A percentile compares a stretch with the other conserved stretches of the same genome.
Evolutionary conservation across 2,888 invertebrate species (phyloP).

Genomic region (Lymantria dispar): DNA sequence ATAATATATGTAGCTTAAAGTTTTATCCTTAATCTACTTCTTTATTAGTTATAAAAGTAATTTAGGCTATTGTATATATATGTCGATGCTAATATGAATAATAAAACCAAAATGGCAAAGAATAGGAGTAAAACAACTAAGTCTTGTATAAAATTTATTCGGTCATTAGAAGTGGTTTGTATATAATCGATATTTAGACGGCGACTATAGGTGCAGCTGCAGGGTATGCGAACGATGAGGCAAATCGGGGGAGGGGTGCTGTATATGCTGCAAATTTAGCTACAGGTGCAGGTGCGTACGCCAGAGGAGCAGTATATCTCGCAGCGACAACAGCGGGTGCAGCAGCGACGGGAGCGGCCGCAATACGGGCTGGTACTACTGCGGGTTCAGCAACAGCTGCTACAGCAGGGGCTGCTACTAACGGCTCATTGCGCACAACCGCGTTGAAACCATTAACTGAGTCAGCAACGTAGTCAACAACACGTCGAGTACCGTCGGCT

Average conservation of each 20-base stretch:
- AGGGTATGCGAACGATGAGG: slow-evolving; percentile 46
- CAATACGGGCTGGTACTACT: slow-evolving; percentile 45
- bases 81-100: no score
- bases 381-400: slow-evolving; percentile 64
- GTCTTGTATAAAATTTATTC: slow-evolving; percentile 47
- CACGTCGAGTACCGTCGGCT: slow-evolving; percentile 65
- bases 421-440: slow-evolving; percentile 66
- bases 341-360: slow-evolving; percentile 65
- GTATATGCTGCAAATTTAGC: slow-evolving; percentile 37
- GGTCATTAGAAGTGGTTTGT: slow-evolving; percentile 41
- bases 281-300: slow-evolving; percentile 34
- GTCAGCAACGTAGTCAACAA: slow-evolving; percentile 70
- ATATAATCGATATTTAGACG: slow-evolving; percentile 36
- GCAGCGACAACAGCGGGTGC: slow-evolving; percentile 32
- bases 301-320: slow-evolving; percentile 40
- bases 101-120: neutral
- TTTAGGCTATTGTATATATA: no score
- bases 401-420: slow-evolving; percentile 57
- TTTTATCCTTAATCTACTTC: no score
- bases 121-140: neutral
- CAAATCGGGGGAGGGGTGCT: slow-evolving; percentile 44
- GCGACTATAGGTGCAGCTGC: slow-evolving; percentile 55
- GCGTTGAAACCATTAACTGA: slow-evolving; percentile 71
- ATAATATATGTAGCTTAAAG: no score
- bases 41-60: no score